These are phyloP conservation scores for Prunella himalayana DNA, from an alignment of 2,113 vertebrate genomes.

Conservation along the genomic window DNA sequence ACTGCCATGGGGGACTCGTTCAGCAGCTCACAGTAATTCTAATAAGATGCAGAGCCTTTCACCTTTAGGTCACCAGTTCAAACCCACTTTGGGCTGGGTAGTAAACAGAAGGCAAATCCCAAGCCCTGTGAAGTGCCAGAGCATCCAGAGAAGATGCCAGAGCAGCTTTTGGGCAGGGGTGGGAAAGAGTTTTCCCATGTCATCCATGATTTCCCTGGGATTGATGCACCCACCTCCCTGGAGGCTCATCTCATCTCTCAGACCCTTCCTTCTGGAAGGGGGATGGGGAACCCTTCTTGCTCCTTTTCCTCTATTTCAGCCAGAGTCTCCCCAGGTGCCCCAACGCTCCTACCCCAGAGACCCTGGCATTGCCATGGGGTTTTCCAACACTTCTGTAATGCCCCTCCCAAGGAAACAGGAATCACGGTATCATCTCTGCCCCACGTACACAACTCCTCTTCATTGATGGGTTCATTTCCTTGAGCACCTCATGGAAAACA, in stretches of 20 bases:
- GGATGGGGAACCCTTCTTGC: neutral
- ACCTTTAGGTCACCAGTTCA: conserved; percentile 63
- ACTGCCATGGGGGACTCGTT: conserved; percentile 26
- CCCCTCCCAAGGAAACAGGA: neutral
- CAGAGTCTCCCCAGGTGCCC: neutral
- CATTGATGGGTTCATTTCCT: neutral
- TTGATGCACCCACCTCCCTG: rapidly evolving
- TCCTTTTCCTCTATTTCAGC: neutral
- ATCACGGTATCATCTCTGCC: neutral
- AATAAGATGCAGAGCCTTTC: conserved; percentile 60
- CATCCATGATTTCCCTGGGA: neutral
- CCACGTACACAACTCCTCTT: neutral
- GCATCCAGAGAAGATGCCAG: neutral
- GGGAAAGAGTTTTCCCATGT: neutral
- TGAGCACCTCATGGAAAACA: neutral
- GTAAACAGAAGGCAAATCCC: neutral
- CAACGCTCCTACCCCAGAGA: neutral
- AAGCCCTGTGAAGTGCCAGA: neutral
- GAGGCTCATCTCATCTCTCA: neutral
- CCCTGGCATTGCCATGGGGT: too few species aligned
- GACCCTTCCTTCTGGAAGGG: neutral
- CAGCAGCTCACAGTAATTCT: conserved; percentile 45
- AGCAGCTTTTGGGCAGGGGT: neutral
- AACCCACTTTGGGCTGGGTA: neutral
- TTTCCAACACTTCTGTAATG: neutral